Evolutionary conservation across 2,888 invertebrate genomes (phyloP), one percentile per base, ranked within the genome.

Genomic region (Colletes collaris): DNA sequence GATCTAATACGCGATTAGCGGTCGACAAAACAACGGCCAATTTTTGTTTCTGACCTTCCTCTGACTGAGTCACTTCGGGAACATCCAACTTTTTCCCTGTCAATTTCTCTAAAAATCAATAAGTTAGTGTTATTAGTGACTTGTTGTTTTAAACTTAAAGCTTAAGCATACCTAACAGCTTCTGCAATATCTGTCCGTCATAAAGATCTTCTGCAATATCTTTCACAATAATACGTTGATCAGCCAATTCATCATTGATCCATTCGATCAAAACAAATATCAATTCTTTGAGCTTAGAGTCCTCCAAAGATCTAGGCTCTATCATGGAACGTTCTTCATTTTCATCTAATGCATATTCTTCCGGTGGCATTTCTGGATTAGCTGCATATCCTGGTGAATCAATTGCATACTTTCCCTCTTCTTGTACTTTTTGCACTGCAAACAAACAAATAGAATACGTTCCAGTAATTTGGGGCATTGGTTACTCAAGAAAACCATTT

Each of bases 201-300:
- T 98, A 99, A 84, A 99, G 94, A 94, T 99, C 99, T 93, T 99
- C 99, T 86, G 97, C 97, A 62, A 99, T 96, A 89, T 98, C 96
- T 93, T 99, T 98, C 0, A 99, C 99, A 89, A 99, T 99, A 82
- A 99, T 99, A 90, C 99, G 95, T 89, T 99, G 98, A 84, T 97
- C 96, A 0, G 99, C 99, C 70, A 99, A 94, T 93, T 99, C 99
- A 94, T 99, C 99, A 93, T 99, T 99, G 71, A 99, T 97, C 99
- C 99, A 99, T 89, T 99, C 98, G 87, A 99, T 97, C 64, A 99
- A 94, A 53, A 99, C 96, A 88, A 95, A 95, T 68, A 97, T 96
- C 52, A 99, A 94, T 88, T 98, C 97, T 80, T 95, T 95, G 0
- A 99, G 95, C 92, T 97, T 97, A 0, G 97, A 96, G 92, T 99